phyloP scores from a whole-genome alignment of 2,888 invertebrate species.

The Vannuccia rotundouncinata region DNA sequence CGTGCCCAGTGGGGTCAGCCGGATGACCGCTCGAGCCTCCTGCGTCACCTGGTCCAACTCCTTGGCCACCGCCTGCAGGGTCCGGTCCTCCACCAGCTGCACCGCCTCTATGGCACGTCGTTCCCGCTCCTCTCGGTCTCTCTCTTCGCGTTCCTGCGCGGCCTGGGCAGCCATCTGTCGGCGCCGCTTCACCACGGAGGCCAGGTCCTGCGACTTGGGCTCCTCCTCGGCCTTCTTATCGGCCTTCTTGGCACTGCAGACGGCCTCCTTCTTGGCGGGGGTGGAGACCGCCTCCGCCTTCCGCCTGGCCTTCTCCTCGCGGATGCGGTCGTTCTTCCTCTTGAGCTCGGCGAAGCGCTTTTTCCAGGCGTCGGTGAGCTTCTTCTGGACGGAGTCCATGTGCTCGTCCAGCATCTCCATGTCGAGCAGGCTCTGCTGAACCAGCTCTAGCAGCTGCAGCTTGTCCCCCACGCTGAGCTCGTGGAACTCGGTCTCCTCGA shows the following conservation, averaged over 20 bases:
- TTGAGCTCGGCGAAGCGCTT: constrained; percentile 43
- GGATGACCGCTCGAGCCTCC: constrained; percentile 49
- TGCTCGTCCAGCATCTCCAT: constrained; percentile 55
- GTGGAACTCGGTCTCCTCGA: constrained; percentile 50
- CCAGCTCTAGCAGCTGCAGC: constrained; percentile 48
- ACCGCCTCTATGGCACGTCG: constrained; percentile 41
- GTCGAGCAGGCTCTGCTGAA: constrained; percentile 52
- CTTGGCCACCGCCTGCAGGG: constrained; percentile 56
- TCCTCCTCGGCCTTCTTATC: background rate
- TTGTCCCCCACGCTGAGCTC: constrained; percentile 48
- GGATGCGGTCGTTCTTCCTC: constrained; percentile 45
- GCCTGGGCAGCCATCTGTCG: constrained; percentile 47
- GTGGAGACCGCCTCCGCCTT: too few relatives aligned
- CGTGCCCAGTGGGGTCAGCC: constrained; percentile 49
- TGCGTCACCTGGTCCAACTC: constrained; percentile 52
- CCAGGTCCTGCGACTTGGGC: constrained; percentile 42
- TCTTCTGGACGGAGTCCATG: constrained; percentile 52
- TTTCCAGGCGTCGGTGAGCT: constrained; percentile 43
- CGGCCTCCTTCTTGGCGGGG: too few relatives aligned
- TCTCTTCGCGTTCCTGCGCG: constrained; percentile 46
- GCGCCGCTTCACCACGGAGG: constrained; percentile 49
- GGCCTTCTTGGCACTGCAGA: constrained; percentile 38
- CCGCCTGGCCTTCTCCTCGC: constrained; percentile 40
- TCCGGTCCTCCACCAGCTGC: constrained; percentile 56
- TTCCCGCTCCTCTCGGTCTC: constrained; percentile 44